These are phyloP conservation scores for Cairina moschata DNA, from an alignment of 2,113 vertebrate species.

Conservation along the genomic window DNA sequence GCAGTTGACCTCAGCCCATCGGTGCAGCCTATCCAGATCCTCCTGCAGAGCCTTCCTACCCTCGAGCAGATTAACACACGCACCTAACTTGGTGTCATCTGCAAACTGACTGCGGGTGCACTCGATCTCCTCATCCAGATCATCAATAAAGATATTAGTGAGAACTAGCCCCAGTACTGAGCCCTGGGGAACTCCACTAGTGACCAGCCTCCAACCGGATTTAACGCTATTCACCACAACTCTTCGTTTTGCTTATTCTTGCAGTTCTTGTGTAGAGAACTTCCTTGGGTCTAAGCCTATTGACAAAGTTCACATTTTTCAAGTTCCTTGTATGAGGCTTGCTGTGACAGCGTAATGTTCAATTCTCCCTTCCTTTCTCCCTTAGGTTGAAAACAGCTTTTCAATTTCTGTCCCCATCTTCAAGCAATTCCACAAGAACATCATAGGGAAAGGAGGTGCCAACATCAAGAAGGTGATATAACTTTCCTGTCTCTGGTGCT, in stretches of 20 bases:
- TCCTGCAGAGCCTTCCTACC: too few species aligned
- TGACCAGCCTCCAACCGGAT: too few species aligned
- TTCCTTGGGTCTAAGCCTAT: background rate
- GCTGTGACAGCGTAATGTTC: background rate
- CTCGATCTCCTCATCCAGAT: too few species aligned
- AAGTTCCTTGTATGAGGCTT: background rate
- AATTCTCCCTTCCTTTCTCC: background rate
- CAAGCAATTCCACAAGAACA: constrained; percentile 99
- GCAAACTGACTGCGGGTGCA: too few species aligned
- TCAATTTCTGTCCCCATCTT: constrained; percentile 98
- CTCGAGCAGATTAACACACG: too few species aligned
- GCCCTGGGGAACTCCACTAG: too few species aligned
- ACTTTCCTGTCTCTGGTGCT: background rate
- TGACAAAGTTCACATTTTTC: background rate
- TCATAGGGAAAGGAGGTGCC: constrained; percentile 98
- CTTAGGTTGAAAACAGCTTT: constrained; percentile 94
- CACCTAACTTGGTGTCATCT: too few species aligned
- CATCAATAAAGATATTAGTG: too few species aligned
- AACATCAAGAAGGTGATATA: constrained; percentile 95
- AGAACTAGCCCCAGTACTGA: too few species aligned
- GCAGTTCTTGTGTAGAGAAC: background rate
- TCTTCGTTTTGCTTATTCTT: background rate
- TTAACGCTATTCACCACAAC: too few species aligned
- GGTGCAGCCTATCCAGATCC: too few species aligned
- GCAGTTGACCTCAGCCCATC: too few species aligned